phyloP scores from a whole-genome alignment of 2,888 invertebrate genomes.

The Xanthia icteritia region DNA sequence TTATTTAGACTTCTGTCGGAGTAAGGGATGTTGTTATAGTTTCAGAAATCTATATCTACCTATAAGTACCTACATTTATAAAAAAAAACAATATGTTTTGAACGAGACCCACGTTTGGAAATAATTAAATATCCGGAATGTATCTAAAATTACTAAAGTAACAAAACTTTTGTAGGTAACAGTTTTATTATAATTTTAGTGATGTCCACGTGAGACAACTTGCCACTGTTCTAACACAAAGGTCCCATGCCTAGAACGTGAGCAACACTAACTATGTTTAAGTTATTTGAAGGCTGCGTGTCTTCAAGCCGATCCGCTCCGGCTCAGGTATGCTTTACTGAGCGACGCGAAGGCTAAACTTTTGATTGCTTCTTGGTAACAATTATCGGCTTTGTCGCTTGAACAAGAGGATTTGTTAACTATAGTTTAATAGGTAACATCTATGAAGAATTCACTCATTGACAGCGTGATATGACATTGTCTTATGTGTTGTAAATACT shows the following conservation, averaged over 20 bases:
- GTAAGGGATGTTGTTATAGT: neutral
- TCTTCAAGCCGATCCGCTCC: conserved; percentile 54
- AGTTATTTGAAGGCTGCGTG: conserved; percentile 58
- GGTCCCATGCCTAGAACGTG: conserved; percentile 23
- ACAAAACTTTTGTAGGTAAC: too few relatives aligned
- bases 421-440: conserved; percentile 2
- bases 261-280: conserved; percentile 46
- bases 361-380: conserved; percentile 71
- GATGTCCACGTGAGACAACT: neutral
- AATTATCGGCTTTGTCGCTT: conserved; percentile 58
- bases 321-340: conserved; percentile 55
- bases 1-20: neutral
- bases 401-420: conserved; percentile 31
- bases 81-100: neutral
- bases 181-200: neutral
- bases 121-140: neutral
- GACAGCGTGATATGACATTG: neutral
- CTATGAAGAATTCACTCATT: conserved; percentile 3
- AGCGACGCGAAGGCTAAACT: conserved; percentile 63
- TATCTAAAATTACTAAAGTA: neutral
- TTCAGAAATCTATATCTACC: too few relatives aligned
- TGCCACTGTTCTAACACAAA: conserved; percentile 5
- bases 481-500: neutral
- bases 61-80: neutral
- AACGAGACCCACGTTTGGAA: neutral